Conservation (phyloP, 2,797 vertebrate genomes). For the Brachyalestes nurse region DNA sequence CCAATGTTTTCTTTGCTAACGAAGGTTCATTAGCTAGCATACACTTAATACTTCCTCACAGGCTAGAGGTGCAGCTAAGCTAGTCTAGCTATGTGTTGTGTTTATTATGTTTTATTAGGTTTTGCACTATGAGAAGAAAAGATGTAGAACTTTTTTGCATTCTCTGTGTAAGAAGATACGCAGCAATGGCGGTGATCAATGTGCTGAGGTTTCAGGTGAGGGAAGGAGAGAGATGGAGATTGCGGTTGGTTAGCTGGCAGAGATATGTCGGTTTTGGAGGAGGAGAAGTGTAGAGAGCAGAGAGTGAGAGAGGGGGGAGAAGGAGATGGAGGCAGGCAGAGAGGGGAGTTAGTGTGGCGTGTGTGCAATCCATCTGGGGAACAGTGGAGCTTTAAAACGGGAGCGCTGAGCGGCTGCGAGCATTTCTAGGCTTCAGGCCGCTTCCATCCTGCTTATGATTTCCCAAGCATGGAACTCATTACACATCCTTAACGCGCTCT, state of each 20-base stretch:
- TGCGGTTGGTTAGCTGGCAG: slow-evolving; percentile 33
- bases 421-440: slow-evolving; percentile 55
- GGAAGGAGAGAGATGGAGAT: slow-evolving; percentile 23
- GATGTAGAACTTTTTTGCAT: background rate
- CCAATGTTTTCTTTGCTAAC: background rate
- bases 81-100: background rate
- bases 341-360: slow-evolving; percentile 52
- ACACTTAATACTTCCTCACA: background rate
- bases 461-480: slow-evolving; percentile 74
- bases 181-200: slow-evolving; percentile 33
- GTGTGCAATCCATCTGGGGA: slow-evolving; percentile 60
- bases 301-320: slow-evolving; percentile 22
- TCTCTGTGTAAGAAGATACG: background rate
- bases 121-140: background rate
- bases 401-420: slow-evolving; percentile 59
- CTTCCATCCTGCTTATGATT: slow-evolving; percentile 71
- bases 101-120: background rate
- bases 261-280: slow-evolving; percentile 28
- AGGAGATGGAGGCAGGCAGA: slow-evolving; percentile 35
- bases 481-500: slow-evolving; percentile 65
- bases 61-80: background rate
- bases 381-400: slow-evolving; percentile 61
- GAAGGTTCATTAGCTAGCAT: background rate
- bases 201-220: slow-evolving; percentile 26
- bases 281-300: slow-evolving; percentile 9